Conservation (phyloP, 2,797 vertebrate species). For the Pogoniulus pusillus region DNA sequence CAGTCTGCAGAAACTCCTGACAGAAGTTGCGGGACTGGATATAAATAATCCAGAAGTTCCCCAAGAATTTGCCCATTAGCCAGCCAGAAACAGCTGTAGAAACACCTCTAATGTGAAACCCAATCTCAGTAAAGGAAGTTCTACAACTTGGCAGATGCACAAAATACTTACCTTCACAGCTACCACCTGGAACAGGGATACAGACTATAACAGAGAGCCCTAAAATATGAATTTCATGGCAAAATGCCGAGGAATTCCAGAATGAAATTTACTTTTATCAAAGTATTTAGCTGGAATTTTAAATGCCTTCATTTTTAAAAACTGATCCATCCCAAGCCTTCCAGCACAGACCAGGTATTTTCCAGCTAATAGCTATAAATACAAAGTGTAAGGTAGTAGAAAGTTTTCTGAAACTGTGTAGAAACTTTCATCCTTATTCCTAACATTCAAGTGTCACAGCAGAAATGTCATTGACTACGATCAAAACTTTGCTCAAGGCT, state of each 20-base stretch:
- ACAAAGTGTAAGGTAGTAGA: background rate
- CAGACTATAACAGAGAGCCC: background rate
- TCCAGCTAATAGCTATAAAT: background rate
- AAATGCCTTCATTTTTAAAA: background rate
- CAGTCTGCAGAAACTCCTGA: background rate
- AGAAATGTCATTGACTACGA: conserved; percentile 27
- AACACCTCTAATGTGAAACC: background rate
- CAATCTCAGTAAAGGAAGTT: background rate
- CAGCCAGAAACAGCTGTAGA: background rate
- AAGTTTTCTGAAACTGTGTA: background rate
- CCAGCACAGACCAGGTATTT: background rate
- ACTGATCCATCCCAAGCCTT: background rate
- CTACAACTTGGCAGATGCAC: background rate
- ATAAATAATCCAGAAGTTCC: background rate
- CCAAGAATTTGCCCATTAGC: background rate
- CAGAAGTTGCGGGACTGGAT: background rate
- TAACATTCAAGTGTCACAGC: background rate
- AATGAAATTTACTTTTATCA: background rate
- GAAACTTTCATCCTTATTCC: conserved; percentile 4
- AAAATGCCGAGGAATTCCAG: background rate
- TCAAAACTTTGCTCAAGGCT: background rate
- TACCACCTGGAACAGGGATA: background rate
- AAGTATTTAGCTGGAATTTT: background rate
- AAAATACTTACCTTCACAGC: background rate
- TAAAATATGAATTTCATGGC: background rate